Evolutionary conservation across 2,888 invertebrate species (phyloP).

Genomic region (Drymonia ruficornis): DNA sequence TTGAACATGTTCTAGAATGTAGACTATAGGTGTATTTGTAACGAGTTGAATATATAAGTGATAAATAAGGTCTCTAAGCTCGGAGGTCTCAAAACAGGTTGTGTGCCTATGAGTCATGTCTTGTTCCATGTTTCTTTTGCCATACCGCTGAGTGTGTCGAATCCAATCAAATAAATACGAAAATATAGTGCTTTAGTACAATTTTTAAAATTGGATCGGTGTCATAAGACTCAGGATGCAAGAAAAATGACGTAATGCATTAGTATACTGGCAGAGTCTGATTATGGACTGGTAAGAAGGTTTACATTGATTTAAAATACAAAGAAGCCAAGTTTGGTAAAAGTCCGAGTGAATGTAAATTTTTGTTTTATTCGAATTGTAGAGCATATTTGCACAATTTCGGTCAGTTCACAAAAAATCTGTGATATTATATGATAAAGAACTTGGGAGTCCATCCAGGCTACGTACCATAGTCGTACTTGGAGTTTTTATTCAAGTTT

Average conservation of each 20-base stretch:
- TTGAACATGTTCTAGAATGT: neutral
- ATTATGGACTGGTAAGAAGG: neutral
- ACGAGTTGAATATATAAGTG: constrained; percentile 1
- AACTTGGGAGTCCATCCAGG: no score
- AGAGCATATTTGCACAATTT: no score
- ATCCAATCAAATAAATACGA: constrained; percentile 22
- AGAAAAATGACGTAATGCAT: neutral
- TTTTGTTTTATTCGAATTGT: no score
- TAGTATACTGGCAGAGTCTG: neutral
- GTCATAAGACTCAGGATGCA: neutral
- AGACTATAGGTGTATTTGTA: neutral
- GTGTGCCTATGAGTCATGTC: constrained; percentile 51
- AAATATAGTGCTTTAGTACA: constrained; percentile 6
- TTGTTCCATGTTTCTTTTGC: constrained; percentile 49
- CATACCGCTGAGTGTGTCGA: constrained; percentile 27
- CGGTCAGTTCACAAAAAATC: no score
- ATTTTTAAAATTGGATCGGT: constrained; percentile 1
- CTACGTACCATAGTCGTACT: no score
- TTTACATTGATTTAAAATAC: no score
- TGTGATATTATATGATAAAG: no score
- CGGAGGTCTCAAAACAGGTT: constrained; percentile 63
- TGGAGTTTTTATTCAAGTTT: no score
- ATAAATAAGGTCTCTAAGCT: constrained; percentile 45
- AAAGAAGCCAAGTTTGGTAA: no score
- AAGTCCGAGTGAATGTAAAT: no score